Base-by-base conservation (phyloP, 35 echinoderm and acorn worm genomes). In the Patiria miniata region DNA sequence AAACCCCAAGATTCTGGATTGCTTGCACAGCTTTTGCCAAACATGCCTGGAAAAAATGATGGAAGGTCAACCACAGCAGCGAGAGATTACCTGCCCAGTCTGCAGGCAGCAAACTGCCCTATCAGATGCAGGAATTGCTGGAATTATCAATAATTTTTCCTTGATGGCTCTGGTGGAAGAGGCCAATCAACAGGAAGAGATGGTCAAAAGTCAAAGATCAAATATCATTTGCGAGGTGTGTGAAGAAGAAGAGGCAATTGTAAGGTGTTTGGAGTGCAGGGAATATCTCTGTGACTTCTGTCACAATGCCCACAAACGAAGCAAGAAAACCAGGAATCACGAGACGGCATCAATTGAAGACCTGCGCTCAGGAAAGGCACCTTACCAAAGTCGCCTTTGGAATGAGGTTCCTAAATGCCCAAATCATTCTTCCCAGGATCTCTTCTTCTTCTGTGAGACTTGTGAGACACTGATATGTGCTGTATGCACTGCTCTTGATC, bases 321-420 rank as follows among this genome's bases (percentile, higher is more conserved):
- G 65, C 65, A 73, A 73, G 65, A 73, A 73, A 73, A 73, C 65
- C 23, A 73, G 29, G 34, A 15, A 30, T 73, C 65, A 73, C 29
- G 14, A 73, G 34, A 73, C 65, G 29, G n/a, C 65, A 14, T 34
- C 65, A 4, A 73, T 73, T 8, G 61, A 69, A 1, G 23, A 69
- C 34, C 61, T 69, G 12, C 61, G 61, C 19, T 69, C 61, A 23
- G 61, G 61, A 2, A 29, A 69, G 34, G 29, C 26, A 26, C 21
- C 19, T 29, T 69, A 23, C 29, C 2, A 69, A 69, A 69, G 42
- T 47, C 42, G 42, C 4, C 42, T 47, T 4, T 12, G 42, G 42
- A 4, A 47, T 12, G 29, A 73, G 65, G 26, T 34, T 3, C 65
- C 65, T 26, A 73, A 73, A 36, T 73, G 65, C 34, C 26, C 21